phyloP scores from a whole-genome alignment of 1,140 invertebrate species.

The Megathymus violae region DNA sequence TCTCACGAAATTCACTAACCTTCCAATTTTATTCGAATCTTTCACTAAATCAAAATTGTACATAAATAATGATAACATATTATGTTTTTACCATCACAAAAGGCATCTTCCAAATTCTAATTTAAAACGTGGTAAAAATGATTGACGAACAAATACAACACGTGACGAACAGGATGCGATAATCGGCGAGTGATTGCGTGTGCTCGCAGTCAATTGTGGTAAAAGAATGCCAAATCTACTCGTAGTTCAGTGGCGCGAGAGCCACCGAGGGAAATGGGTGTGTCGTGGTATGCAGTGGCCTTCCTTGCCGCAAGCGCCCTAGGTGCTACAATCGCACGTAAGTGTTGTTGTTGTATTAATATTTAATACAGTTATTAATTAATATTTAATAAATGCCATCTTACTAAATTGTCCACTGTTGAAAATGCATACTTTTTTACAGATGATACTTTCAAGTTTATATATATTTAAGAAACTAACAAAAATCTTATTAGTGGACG shows the following conservation, averaged over 20 bases:
- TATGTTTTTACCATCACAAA: too few species aligned
- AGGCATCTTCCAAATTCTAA: neutral
- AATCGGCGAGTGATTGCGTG: constrained; percentile 45
- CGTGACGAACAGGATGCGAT: constrained; percentile 40
- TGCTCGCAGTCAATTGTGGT: constrained; percentile 64
- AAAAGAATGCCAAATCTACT: constrained; percentile 68
- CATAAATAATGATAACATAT: too few species aligned
- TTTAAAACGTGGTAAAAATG: neutral
- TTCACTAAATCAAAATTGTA: too few species aligned
- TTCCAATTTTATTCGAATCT: too few species aligned
- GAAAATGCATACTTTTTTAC: too few species aligned
- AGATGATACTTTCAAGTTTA: too few species aligned
- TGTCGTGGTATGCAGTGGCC: constrained; percentile 63
- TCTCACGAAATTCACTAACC: too few species aligned
- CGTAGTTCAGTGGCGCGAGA: constrained; percentile 67
- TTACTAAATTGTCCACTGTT: too few species aligned
- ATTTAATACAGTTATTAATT: too few species aligned
- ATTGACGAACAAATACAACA: constrained; percentile 30
- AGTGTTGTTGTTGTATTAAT: constrained; percentile 46
- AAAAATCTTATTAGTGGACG: too few species aligned
- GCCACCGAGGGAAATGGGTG: constrained; percentile 67
- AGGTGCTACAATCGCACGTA: constrained; percentile 70
- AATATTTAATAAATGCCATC: too few species aligned
- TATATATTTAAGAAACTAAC: too few species aligned
- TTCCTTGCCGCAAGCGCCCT: constrained; percentile 67